Evolutionary conservation across 2,888 invertebrate species (phyloP).

Genomic region (Antitype chi): DNA sequence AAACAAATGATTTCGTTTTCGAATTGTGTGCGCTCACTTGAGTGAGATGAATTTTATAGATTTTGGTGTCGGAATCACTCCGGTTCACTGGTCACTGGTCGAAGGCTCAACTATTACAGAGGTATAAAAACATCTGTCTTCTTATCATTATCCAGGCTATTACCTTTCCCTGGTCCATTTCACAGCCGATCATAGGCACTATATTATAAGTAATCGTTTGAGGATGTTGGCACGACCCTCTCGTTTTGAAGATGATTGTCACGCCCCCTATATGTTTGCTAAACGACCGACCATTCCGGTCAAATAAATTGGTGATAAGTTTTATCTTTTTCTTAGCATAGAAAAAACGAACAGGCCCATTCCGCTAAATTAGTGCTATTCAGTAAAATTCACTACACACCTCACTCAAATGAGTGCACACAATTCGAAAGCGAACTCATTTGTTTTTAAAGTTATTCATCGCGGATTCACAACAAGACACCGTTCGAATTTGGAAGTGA

Average conservation of each 20-base stretch:
- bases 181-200: neutral
- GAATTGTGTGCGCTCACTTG: neutral
- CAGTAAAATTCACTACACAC: neutral
- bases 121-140: conserved; percentile 7
- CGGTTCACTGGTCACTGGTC: neutral
- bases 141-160: neutral
- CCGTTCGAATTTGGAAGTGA: neutral
- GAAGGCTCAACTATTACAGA: neutral
- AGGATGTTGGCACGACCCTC: conserved; percentile 4
- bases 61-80: neutral
- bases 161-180: conserved; percentile 8
- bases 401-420: no score
- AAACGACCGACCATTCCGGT: conserved; percentile 16
- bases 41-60: neutral
- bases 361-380: neutral
- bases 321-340: neutral
- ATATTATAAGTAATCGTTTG: conserved; percentile 24
- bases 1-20: neutral
- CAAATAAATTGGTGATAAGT: conserved; percentile 27
- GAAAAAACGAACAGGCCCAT: neutral
- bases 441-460: no score
- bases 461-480: no score
- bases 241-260: conserved; percentile 15
- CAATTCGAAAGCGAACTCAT: no score
- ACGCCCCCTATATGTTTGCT: conserved; percentile 9